Base-by-base conservation (phyloP, 2,113 vertebrate genomes). In the Ursus arctos region DNA sequence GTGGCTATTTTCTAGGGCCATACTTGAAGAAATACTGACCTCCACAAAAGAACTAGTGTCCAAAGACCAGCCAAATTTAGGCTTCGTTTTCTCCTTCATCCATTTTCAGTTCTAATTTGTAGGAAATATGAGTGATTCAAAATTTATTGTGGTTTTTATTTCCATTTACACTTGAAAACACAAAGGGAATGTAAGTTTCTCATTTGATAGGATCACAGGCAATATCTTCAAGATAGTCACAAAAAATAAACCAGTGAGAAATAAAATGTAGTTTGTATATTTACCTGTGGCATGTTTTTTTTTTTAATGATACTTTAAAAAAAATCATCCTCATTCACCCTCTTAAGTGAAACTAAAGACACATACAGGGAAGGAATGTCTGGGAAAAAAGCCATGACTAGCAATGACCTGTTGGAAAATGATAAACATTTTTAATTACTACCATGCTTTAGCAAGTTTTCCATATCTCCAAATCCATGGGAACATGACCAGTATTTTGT, bases 361-460 rank as follows among this genome's bases (percentile, higher is more conserved):
- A 76, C 31, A 94, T 80, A 67, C 1, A 51, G n/a, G 91, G 51
- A 85, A 89, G 11, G 16, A 77, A 92, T 81, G 53, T 63, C 82
- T 97, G 82, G 83, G 28, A 19, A 83, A 90, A 96, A 95, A 53
- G 18, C 8, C 36, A 89, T 81, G 24, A 77, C 80, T 86, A 47
- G 1, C 8, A 96, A 86, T 85, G 63, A 47, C 22, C 28, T 93
- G 10, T 36, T 94, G n/a, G 7, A 91, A 97, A 95, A 91, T 95
- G 63, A 74, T 31, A 61, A 88, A 76, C 31, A 86, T 65, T 94
- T 94, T 94, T 43, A 92, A 84, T 96, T 71, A 67, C 19, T 61
- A 87, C 9, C 31, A 69, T 61, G 3, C 74, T 93, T 97, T 85
- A 95, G 55, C 31, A 91, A 88, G 72, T 77, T 67, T 88, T 79